Evolutionary conservation across 2,888 invertebrate species (phyloP).

Genomic region (Andrena minutula): DNA sequence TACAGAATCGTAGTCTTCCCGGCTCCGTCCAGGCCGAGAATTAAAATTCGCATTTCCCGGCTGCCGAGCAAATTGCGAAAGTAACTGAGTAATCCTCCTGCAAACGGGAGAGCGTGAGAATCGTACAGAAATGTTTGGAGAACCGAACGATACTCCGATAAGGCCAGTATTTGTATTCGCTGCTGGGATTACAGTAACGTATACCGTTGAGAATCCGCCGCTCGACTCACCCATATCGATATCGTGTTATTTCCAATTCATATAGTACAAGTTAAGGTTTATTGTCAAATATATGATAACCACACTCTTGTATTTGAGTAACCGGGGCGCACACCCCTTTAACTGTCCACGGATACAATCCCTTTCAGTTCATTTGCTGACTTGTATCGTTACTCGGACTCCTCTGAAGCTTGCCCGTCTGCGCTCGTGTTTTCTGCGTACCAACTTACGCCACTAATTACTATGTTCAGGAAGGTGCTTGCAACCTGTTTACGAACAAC

Average conservation of each 20-base stretch:
- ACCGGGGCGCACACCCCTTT: conserved; percentile 72
- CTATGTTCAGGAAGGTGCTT: conserved; percentile 21
- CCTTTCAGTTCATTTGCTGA: conserved; percentile 61
- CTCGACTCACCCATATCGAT: conserved; percentile 76
- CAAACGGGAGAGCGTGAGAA: conserved; percentile 77
- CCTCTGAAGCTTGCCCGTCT: conserved; percentile 55
- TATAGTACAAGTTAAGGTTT: conserved; percentile 71
- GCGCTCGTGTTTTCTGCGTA: conserved; percentile 25
- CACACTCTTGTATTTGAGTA: conserved; percentile 55
- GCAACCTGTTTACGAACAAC: background rate
- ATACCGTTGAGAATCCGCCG: conserved; percentile 11
- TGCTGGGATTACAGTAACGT: conserved; percentile 1
- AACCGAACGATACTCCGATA: conserved; percentile 1
- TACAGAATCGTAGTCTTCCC: conserved; percentile 99
- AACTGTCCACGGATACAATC: conserved; percentile 58
- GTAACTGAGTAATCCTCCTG: conserved; percentile 98
- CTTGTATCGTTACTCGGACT: conserved; percentile 55
- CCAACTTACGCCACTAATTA: conserved; percentile 21
- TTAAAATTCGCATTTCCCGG: conserved; percentile 98
- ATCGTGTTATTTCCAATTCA: conserved; percentile 73
- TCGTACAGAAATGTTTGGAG: background rate
- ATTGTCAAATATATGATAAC: conserved; percentile 71
- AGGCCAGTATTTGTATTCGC: conserved; percentile 45
- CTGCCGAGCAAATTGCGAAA: conserved; percentile 98
- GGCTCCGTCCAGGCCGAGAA: conserved; percentile 98